These are phyloP conservation scores for Saccostrea cuccullata DNA, from an alignment of 1,140 invertebrate species.

Conservation along the genomic window DNA sequence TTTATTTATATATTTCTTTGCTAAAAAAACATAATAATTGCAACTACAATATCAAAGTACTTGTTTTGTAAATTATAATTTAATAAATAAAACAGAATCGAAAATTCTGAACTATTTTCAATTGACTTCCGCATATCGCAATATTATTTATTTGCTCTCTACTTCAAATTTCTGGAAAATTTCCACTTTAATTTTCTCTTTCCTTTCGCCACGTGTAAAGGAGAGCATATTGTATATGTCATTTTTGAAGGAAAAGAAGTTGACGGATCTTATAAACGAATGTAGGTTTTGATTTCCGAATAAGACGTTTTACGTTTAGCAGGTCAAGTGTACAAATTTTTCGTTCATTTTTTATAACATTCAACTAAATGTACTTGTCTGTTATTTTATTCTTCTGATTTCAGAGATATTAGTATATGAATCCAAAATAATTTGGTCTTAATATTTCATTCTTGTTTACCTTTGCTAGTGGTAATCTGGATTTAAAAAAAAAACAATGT, in stretches of 20 bases:
- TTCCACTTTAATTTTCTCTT: neutral
- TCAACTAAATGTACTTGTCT: neutral
- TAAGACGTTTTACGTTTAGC: neutral
- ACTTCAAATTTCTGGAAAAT: neutral
- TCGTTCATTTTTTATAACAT: neutral
- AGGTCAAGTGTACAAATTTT: neutral
- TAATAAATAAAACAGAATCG: too few species aligned
- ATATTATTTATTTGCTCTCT: neutral
- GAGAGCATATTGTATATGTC: neutral
- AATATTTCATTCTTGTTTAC: too few species aligned
- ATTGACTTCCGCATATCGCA: neutral
- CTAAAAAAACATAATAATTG: too few species aligned
- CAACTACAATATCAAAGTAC: too few species aligned
- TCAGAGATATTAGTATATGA: too few species aligned
- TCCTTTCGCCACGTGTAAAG: constrained; percentile 18
- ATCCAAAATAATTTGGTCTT: too few species aligned
- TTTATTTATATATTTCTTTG: too few species aligned
- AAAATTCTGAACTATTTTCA: too few species aligned
- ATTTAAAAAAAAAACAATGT: too few species aligned
- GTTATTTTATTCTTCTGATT: too few species aligned
- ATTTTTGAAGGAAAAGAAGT: neutral
- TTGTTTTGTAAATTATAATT: too few species aligned
- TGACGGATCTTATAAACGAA: neutral
- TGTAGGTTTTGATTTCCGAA: neutral
- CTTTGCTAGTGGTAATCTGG: too few species aligned